phyloP scores from a whole-genome alignment of 1,140 invertebrate genomes.

The Diorhabda sublineata region DNA sequence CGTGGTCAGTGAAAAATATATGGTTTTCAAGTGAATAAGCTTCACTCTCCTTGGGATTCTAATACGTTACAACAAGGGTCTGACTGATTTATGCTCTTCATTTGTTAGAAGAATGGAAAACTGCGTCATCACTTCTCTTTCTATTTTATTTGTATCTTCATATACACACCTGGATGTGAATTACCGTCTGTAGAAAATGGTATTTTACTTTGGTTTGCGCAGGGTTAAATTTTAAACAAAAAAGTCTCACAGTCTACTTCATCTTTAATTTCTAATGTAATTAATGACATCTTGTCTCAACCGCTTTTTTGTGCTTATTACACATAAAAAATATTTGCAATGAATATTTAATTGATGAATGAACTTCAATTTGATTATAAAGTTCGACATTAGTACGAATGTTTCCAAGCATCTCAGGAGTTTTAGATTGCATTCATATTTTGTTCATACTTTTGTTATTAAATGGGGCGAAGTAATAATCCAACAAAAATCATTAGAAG shows the following conservation, averaged over 20 bases:
- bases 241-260: neutral
- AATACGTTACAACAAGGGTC: neutral
- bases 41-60: neutral
- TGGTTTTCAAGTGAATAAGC: neutral
- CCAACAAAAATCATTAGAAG: too few relatives aligned
- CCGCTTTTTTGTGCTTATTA: too few relatives aligned
- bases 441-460: too few relatives aligned
- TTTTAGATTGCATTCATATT: too few relatives aligned
- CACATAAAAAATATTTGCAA: too few relatives aligned
- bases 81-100: neutral
- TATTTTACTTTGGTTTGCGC: neutral
- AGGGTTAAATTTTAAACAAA: neutral
- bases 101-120: conserved; percentile 3
- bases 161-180: neutral
- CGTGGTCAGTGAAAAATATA: conserved; percentile 2
- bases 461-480: too few relatives aligned
- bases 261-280: neutral
- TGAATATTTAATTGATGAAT: too few relatives aligned
- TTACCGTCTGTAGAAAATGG: neutral
- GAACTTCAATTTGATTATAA: too few relatives aligned
- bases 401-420: too few relatives aligned
- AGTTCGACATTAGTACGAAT: too few relatives aligned
- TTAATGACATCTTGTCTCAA: neutral
- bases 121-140: neutral
- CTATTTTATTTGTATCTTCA: conserved; percentile 3